Conservation (phyloP, 2,113 vertebrate species). For the Serilophus lunatus region DNA sequence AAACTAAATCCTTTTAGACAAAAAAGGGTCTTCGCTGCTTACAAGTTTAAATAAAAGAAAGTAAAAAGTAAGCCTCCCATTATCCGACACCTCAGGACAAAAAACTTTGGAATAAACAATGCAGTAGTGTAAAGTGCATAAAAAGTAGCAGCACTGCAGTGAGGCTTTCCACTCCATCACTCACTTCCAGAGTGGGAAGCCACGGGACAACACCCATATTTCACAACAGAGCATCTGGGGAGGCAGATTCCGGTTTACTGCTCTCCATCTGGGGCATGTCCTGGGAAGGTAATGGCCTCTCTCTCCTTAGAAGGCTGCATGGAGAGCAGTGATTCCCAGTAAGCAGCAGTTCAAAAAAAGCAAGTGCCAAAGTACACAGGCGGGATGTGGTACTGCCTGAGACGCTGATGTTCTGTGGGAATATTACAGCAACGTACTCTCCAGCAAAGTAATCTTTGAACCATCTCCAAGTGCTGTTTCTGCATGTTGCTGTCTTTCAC, state of each 20-base stretch:
- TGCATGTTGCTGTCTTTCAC: conserved; percentile 48
- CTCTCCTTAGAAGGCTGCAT: background rate
- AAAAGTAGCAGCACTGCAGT: background rate
- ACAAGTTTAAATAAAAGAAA: background rate
- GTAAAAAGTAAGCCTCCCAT: background rate
- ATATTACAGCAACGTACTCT: background rate
- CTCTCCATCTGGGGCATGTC: background rate
- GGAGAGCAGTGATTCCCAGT: background rate
- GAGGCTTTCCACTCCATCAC: background rate
- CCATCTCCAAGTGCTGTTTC: conserved; percentile 46
- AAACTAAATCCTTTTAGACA: background rate
- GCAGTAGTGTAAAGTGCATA: background rate
- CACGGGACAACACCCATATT: background rate
- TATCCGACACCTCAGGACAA: background rate
- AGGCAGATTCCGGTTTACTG: background rate
- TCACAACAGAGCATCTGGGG: background rate
- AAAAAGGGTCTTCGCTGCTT: background rate
- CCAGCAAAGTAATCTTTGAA: conserved; percentile 43
- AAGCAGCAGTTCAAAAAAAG: background rate
- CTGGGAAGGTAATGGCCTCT: conserved; percentile 10
- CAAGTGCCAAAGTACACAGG: conserved; percentile 36
- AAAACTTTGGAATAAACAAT: background rate
- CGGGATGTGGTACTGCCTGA: background rate
- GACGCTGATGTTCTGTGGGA: conserved; percentile 6
- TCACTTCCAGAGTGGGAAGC: background rate